Conservation (phyloP, 92 coral and sea anemone genomes). For the Palythoa grandiflora region DNA sequence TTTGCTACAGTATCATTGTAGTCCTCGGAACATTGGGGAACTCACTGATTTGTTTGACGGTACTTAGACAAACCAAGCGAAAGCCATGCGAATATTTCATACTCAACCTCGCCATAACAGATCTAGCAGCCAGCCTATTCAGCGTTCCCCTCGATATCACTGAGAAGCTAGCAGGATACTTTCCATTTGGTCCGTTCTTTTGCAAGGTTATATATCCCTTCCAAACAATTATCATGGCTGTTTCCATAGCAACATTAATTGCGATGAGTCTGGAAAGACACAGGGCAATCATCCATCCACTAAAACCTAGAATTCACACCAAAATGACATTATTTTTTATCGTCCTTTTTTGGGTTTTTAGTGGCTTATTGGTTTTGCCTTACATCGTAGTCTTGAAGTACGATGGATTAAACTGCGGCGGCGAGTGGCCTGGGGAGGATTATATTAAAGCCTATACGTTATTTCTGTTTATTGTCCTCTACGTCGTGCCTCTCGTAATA, state of each 20-base stretch:
- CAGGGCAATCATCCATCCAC: slow-evolving; percentile 79
- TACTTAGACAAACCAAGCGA: slow-evolving; percentile 54
- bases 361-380: slow-evolving; percentile 62
- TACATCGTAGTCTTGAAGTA: slow-evolving; percentile 58
- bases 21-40: slow-evolving; percentile 62
- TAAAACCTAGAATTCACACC: slow-evolving; percentile 58
- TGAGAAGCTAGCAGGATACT: slow-evolving; percentile 51
- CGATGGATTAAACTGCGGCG: slow-evolving; percentile 52
- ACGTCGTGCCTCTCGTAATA: slow-evolving; percentile 58
- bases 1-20: slow-evolving; percentile 70
- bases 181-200: slow-evolving; percentile 60
- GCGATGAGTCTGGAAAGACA: slow-evolving; percentile 67
- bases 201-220: slow-evolving; percentile 76
- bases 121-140: slow-evolving; percentile 66
- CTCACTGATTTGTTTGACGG: slow-evolving; percentile 60
- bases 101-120: slow-evolving; percentile 74
- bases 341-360: slow-evolving; percentile 66
- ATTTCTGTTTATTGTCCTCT: slow-evolving; percentile 58
- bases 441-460: slow-evolving; percentile 60
- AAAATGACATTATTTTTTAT: slow-evolving; percentile 53
- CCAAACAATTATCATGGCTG: slow-evolving; percentile 72
- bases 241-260: slow-evolving; percentile 73
- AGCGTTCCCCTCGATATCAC: slow-evolving; percentile 73
- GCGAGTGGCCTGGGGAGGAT: slow-evolving; percentile 67
- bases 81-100: slow-evolving; percentile 69